phyloP scores from a whole-genome alignment of 1,140 invertebrate genomes.

The Chymomyza costata region DNA sequence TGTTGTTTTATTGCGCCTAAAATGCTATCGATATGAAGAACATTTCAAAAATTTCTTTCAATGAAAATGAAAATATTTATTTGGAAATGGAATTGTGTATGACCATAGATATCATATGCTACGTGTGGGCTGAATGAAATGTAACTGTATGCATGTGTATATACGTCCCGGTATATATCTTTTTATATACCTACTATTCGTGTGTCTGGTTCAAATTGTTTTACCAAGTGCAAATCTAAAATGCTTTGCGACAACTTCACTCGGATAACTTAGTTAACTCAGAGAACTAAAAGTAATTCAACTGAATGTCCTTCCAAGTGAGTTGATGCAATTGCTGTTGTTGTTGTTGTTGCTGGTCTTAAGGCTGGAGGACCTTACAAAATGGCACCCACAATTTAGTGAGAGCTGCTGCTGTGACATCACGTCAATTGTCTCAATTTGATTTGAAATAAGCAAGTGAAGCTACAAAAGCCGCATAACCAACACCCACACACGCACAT shows the following conservation, averaged over 20 bases:
- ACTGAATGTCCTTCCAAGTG: slow-evolving; percentile 26
- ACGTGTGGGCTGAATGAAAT: too few relatives aligned
- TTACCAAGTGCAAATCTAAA: slow-evolving; percentile 5
- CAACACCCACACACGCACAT: slow-evolving; percentile 1
- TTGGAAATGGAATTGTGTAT: too few relatives aligned
- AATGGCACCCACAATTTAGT: too few relatives aligned
- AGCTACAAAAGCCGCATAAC: slow-evolving; percentile 23
- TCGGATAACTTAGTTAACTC: too few relatives aligned
- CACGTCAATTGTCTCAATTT: slow-evolving; percentile 66
- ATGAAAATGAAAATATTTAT: too few relatives aligned
- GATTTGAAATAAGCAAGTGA: slow-evolving; percentile 61
- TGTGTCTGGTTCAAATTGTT: not conserved
- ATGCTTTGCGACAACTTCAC: slow-evolving; percentile 38
- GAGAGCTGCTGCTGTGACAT: slow-evolving; percentile 14
- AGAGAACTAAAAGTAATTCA: too few relatives aligned
- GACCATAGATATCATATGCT: too few relatives aligned
- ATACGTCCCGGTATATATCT: not conserved
- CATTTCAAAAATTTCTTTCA: too few relatives aligned
- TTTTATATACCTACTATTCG: not conserved
- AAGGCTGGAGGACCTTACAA: too few relatives aligned
- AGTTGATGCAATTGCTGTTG: slow-evolving; percentile 20
- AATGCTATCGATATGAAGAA: too few relatives aligned
- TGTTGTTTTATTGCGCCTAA: too few relatives aligned
- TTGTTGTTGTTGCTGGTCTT: not conserved
- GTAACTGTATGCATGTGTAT: not conserved